Conservation (phyloP, 2,888 invertebrate species). For the Diploptera punctata region DNA sequence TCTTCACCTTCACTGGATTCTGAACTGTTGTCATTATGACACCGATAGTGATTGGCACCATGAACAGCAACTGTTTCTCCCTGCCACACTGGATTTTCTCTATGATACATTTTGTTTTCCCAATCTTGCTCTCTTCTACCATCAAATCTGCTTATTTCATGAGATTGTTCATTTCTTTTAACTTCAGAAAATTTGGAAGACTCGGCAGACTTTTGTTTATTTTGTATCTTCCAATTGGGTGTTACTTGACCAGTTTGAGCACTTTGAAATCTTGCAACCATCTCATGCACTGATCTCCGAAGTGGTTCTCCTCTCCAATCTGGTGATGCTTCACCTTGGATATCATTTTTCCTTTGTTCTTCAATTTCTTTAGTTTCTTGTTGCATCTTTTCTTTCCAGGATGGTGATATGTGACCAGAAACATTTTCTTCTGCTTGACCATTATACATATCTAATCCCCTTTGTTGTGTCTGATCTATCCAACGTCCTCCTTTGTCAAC, state of each 20-base stretch:
- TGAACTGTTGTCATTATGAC: constrained; percentile 56
- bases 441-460: not conserved
- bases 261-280: constrained; percentile 66
- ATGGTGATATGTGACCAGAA: not conserved
- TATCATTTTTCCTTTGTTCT: constrained; percentile 1
- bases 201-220: not conserved
- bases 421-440: not conserved
- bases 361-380: constrained; percentile 7
- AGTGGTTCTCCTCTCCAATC: constrained; percentile 47
- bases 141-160: not conserved
- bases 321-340: not conserved
- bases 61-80: not conserved
- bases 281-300: constrained; percentile 66
- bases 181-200: not conserved
- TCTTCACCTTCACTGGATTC: constrained; percentile 67
- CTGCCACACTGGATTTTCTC: constrained; percentile 30
- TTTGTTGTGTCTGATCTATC: not conserved
- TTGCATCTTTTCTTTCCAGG: constrained; percentile 3
- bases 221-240: constrained; percentile 1
- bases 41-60: constrained; percentile 12
- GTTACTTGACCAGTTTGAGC: constrained; percentile 38
- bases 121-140: constrained; percentile 3
- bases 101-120: not conserved
- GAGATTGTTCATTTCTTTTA: not conserved
- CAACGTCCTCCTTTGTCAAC: constrained; percentile 17